Base-by-base conservation (phyloP, 2,888 invertebrate genomes). In the Notodonta dromedarius region DNA sequence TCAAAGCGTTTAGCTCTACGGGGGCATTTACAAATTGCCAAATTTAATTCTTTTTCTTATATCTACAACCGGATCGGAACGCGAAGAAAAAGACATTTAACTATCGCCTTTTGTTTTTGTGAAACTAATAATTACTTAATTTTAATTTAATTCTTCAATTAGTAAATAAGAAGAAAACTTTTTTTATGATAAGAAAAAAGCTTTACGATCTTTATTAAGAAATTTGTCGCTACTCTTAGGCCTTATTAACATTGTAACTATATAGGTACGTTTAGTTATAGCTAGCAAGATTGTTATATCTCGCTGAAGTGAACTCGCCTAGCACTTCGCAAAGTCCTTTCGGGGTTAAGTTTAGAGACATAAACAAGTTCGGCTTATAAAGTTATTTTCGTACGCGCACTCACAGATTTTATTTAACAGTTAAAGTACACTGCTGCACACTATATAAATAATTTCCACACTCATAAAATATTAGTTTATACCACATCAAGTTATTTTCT, bases 341-440 rank as follows among this genome's bases (percentile, higher is more conserved):
- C 65, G 62, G 58, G 62, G 58, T 53, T 60, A 70, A 60, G 61
- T 73, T 68, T 64, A 58, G 50, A 67, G 65, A 77, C 73, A 76
- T 73, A 76, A 76, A 73, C 71, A 69, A 76, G 66, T 65, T 9
- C 6, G 65, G 69, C 72, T 78, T 71, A 63, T 74, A 76, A 77
- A 65, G 66, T 76, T 78, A 57, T 59, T 61, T 69, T 66, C 56
- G 60, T 63, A 63, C 57, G 62, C 58, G 69, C 62, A 60, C 74
- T 73, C 71, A 71, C 71, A 73, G 69, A 69, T 77, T 80, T 77
- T 72, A 70, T 67, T 76, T 70, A 62, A 64, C 58, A 56, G 62
- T 61, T 52, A 13, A 51, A 60, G 69, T 70, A 74, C 74, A 74
- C 73, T 79, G 70, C 52, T n/a, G 11, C 13, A n/a, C 0, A 56